Evolutionary conservation across 2,888 invertebrate genomes (phyloP), one percentile per base, ranked within the genome.

Genomic region (Balanococcus diminutus): DNA sequence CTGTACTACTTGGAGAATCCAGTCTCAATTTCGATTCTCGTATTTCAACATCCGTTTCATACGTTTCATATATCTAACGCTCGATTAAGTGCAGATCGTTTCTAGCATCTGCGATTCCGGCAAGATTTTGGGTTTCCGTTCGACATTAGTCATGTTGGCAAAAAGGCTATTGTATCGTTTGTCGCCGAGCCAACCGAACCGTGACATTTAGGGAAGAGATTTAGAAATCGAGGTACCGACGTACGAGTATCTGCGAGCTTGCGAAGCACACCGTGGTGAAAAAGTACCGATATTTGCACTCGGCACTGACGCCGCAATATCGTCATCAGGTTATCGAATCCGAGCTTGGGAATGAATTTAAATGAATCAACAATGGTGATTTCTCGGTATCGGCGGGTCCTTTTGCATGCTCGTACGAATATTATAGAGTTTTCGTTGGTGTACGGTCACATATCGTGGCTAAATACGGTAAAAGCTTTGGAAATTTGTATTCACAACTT

Each of bases 401-500:
- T 42, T 56, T 8, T 36, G 36, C 22, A 22, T 36, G 8, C 36
- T 36, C 8, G 8, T 36, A 36, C 22, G 22, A 14, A 1, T 56
- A 11, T 6, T 8, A 8, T 56, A 2, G 22, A 56, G 22, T 11
- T 42, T 42, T 42, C 22, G 56, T 56, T 56, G n/a, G n/a, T n/a
- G n/a, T n/a, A 22, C 56, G 56, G 56, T 56, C 56, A 56, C 56
- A 56, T 56, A 67, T 67, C 22, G 25, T 25, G 25, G 11, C 67
- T 28, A 28, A 28, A 67, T 67, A 56, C 22, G n/a, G 75, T 79
- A 79, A 79, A 79, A 79, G 75, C 75, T 79, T 36, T 79, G 8
- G 75, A 67, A 67, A 67, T 79, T 79, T 79, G 75, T 79, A 79
- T 79, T 79, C 75, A 79, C 31, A 79, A 79, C 28, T 79, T 36